Base-by-base conservation (phyloP, 2,113 vertebrate genomes). In the Perognathus longimembris region DNA sequence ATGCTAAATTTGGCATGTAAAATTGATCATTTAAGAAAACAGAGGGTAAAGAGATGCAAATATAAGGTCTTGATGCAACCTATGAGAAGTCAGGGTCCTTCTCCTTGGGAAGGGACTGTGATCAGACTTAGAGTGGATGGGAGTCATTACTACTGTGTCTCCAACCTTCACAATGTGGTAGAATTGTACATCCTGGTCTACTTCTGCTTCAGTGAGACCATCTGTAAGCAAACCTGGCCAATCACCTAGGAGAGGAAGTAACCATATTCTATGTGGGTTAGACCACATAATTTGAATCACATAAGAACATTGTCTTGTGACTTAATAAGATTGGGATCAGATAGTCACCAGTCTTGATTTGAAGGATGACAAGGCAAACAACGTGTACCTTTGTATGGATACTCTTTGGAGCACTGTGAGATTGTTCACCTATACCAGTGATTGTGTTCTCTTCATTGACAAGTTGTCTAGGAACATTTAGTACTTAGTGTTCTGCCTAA, bases 381-480 rank as follows among this genome's bases (percentile, higher is more conserved):
- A 1, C 71, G 32, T 67, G 7, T 38, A n/a, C 28, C 54, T 70
- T 83, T 91, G 34, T 61, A 12, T 36, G n/a, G 61, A 22, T 61
- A 24, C 28, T 36, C 59, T 86, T 78, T 18, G 7, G 30, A 34
- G 21, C 24, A 38, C 76, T 86, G 28, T 5, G n/a, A 79, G n/a
- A 61, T 79, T 74, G 61, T 90, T 32, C 74, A 36, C 1, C 36
- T 26, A 3, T 71, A 81, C 26, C 32, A 45, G 26, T 59, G 7
- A 90, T 40, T n/a, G 1, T 84, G 3, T 79, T 88, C 54, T 42
- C 32, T 40, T 75, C 66, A 30, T n/a, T 77, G 79, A 50, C 57
- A 88, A 20, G 22, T 95, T 88, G 24, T 77, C 75, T 66, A 59
- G 70, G 20, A 87, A 82, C 28, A 78, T n/a, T 91, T 74, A 63